These are phyloP conservation scores for Harpagoxenus sublaevis DNA, from an alignment of 2,888 invertebrate species.

Conservation along the genomic window DNA sequence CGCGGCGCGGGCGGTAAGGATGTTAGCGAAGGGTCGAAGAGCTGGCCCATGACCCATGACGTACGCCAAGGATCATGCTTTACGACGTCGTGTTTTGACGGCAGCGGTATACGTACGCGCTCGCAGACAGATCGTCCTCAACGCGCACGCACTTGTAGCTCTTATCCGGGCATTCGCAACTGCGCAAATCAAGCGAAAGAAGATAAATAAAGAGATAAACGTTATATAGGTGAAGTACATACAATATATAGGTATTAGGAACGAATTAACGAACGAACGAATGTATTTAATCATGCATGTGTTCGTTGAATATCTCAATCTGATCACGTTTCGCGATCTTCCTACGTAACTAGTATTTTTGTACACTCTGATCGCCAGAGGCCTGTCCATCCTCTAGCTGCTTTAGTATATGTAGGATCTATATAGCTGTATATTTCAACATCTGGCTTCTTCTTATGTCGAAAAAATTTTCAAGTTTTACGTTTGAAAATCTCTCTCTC, in stretches of 20 bases:
- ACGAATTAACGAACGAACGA: no score
- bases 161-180: conserved; percentile 87
- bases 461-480: no score
- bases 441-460: no score
- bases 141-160: conserved; percentile 86
- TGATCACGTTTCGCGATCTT: no score
- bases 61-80: conserved; percentile 66
- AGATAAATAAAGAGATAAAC: background rate
- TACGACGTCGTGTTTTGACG: conserved; percentile 81
- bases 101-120: conserved; percentile 89
- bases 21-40: background rate
- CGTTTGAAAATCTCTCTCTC: no score
- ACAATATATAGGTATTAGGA: background rate
- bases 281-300: no score
- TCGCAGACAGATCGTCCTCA: conserved; percentile 88
- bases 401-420: no score
- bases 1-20: no score
- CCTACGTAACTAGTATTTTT: no score
- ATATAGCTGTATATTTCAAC: no score
- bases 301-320: background rate
- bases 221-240: background rate
- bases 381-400: no score
- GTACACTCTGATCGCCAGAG: no score
- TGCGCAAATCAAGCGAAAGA: conserved; percentile 75
- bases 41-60: background rate